Conservation (phyloP, 2,113 vertebrate genomes). For the Microcebus tavaratra region DNA sequence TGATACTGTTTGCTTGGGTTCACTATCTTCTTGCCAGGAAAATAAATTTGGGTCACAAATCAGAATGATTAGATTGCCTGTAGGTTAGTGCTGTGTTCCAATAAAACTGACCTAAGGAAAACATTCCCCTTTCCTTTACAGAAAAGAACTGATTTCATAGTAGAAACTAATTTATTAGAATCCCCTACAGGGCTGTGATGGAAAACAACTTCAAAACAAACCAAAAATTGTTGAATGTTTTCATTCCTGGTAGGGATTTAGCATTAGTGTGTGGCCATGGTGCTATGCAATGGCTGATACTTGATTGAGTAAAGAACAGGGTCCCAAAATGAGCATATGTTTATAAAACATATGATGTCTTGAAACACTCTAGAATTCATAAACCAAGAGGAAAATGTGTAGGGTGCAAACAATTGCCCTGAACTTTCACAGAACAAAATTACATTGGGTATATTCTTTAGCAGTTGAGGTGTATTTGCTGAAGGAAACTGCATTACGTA, state of each 20-base stretch:
- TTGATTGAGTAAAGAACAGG: conserved; percentile 39
- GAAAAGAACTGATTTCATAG: conserved; percentile 52
- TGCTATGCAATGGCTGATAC: not conserved
- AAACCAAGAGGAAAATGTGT: not conserved
- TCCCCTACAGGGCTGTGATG: conserved; percentile 43
- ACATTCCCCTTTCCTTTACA: conserved; percentile 45
- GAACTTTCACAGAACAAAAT: conserved; percentile 38
- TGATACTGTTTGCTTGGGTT: conserved; percentile 51
- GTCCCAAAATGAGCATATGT: conserved; percentile 58
- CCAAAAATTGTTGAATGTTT: conserved; percentile 54
- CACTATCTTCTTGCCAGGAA: conserved; percentile 37
- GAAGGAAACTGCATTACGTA: conserved; percentile 53
- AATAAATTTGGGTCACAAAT: conserved; percentile 59
- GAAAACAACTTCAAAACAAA: conserved; percentile 36
- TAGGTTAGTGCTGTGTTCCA: conserved; percentile 59
- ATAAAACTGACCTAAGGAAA: conserved; percentile 43
- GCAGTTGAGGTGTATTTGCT: conserved; percentile 28
- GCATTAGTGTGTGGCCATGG: not conserved
- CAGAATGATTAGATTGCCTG: conserved; percentile 62
- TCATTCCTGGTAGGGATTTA: conserved; percentile 49
- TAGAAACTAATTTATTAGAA: conserved; percentile 57
- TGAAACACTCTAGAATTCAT: conserved; percentile 56
- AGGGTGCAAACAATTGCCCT: not conserved
- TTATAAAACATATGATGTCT: conserved; percentile 32
- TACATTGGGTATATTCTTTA: conserved; percentile 43